Evolutionary conservation across 2,888 invertebrate species (phyloP), one percentile per base, ranked within the genome.

Genomic region (Tigriopus californicus): DNA sequence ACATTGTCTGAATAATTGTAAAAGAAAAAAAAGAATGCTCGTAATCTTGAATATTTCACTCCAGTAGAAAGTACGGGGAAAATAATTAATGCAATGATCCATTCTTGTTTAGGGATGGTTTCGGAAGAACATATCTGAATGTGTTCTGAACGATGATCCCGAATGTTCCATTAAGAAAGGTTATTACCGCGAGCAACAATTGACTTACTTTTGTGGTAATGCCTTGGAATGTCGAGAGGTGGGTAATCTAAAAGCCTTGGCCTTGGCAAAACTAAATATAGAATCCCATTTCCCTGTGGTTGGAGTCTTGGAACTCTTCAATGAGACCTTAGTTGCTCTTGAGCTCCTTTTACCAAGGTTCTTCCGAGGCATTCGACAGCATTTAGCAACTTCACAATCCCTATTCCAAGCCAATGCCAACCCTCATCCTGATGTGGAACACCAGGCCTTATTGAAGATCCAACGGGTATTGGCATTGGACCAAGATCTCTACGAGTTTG

Each of bases 191-290:
- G 49, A 49, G 49, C 49, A 49, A 22, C 49, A 49, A 49, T 49
- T 49, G 49, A 49, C 49, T 15, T 49, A 49, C 22, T 49, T 49
- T 49, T 49, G 49, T 22, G 49, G 49, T 8, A 20, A 18, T 20
- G 49, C 49, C 13, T 22, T 22, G 13, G 49, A 49, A 22, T 49
- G 49, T 49, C 15, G 49, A 15, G 22, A 13, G 8, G 13, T 49
- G 2, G 49, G 49, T 2, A 49, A 22, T 49, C 20, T 5, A 20
- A 12, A 49, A 49, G 49, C 49, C 15, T 22, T 49, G 20, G 12
- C 15, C 13, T 20, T 15, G 22, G 49, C 49, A 3, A 49, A 49
- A 22, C 22, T 20, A 8, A 49, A 49, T 18, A 22, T 22, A 20
- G 49, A 49, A 49, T 20, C 5, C 15, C 22, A 20, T 49, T 49